Percentiles rank a stretch among this genome's conserved stretches.
These are phyloP conservation scores for Semnopithecus entellus DNA, from an alignment of 2,113 vertebrate genomes.

Conservation along the genomic window DNA sequence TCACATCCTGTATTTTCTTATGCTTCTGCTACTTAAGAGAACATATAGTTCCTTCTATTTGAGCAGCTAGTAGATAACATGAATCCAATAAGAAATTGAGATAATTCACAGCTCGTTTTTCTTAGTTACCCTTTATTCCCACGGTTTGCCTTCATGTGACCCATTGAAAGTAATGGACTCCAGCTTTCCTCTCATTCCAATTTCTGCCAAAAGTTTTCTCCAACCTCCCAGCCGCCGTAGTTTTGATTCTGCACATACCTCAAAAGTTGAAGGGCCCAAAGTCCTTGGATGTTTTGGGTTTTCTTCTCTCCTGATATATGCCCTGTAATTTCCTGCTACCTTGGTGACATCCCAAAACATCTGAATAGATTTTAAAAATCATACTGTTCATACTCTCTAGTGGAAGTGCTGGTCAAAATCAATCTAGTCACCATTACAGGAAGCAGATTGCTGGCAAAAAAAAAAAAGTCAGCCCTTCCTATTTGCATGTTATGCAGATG, in stretches of 20 bases:
- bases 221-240: neutral
- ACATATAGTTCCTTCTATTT: neutral
- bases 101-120: neutral
- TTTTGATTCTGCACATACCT: neutral
- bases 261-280: neutral
- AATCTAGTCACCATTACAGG: neutral
- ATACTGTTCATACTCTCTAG: neutral
- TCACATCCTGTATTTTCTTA: neutral
- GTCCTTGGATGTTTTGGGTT: neutral
- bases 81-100: neutral
- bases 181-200: neutral
- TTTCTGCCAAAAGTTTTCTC: neutral
- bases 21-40: neutral
- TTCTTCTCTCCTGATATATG: neutral
- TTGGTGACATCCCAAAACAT: neutral
- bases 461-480: neutral
- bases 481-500: neutral
- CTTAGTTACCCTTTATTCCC: neutral
- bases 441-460: neutral
- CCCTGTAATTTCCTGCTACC: neutral
- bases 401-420: neutral
- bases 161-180: neutral
- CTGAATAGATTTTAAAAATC: neutral
- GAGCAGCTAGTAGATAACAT: neutral
- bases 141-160: neutral